A percentile compares a stretch with the other conserved stretches of the same genome.
Evolutionary conservation across 2,888 invertebrate genomes (phyloP).

Genomic region (Epinotia ramella): DNA sequence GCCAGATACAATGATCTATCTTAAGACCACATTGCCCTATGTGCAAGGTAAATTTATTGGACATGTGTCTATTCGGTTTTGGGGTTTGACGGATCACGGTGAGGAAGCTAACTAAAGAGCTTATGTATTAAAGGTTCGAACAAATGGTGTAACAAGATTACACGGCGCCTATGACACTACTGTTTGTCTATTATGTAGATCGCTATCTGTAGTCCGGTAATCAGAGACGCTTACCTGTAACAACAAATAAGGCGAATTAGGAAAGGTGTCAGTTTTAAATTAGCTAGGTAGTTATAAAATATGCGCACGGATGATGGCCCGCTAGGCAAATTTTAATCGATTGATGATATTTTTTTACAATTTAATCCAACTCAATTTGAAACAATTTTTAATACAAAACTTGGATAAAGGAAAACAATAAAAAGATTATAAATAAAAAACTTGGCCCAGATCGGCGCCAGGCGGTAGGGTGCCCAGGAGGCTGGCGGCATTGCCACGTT

Average conservation of each 20-base stretch:
- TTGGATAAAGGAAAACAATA: too few species aligned
- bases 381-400: too few species aligned
- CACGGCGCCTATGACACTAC: slow-evolving; percentile 55
- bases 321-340: too few species aligned
- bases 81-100: slow-evolving; percentile 56
- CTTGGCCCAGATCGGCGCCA: too few species aligned
- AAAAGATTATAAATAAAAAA: too few species aligned
- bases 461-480: too few species aligned
- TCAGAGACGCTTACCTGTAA: slow-evolving; percentile 65
- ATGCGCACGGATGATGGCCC: too few species aligned
- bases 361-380: too few species aligned
- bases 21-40: background rate
- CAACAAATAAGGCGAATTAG: slow-evolving; percentile 51
- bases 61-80: background rate
- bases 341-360: too few species aligned
- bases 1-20: slow-evolving; percentile 61
- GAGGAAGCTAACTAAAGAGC: slow-evolving; percentile 60
- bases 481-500: too few species aligned
- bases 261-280: slow-evolving; percentile 28
- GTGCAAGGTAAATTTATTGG: background rate
- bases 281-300: background rate
- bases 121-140: slow-evolving; percentile 67
- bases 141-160: slow-evolving; percentile 75
- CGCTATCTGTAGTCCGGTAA: slow-evolving; percentile 51
- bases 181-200: slow-evolving; percentile 50